Conservation (phyloP, 2,113 vertebrate species). For the Dascyllus trimaculatus region DNA sequence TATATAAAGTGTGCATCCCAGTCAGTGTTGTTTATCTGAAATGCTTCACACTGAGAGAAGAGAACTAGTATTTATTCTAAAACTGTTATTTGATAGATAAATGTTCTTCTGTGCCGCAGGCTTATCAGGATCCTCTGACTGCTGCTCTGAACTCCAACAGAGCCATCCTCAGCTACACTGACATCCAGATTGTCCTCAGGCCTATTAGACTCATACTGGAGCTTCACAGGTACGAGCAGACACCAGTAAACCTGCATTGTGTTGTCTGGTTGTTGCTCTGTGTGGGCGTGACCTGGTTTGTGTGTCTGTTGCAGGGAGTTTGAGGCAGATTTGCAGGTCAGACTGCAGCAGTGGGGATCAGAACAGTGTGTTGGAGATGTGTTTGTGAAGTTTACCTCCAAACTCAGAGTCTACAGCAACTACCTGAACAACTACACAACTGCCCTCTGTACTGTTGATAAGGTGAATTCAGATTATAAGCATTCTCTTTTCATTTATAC, state of each 20-base stretch:
- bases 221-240: constrained; percentile 80
- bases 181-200: constrained; percentile 83
- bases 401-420: constrained; percentile 83
- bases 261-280: background rate
- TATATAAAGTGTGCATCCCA: too few species aligned
- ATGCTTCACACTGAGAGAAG: too few species aligned
- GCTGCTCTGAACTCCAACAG: constrained; percentile 88
- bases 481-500: too few species aligned
- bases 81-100: background rate
- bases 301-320: constrained; percentile 74
- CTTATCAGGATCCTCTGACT: constrained; percentile 84
- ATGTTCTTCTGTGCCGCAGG: constrained; percentile 48
- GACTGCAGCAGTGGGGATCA: constrained; percentile 85
- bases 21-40: too few species aligned
- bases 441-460: constrained; percentile 86
- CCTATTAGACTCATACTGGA: constrained; percentile 81
- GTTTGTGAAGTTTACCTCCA: constrained; percentile 83
- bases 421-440: constrained; percentile 89
- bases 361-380: constrained; percentile 86
- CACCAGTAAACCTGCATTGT: background rate
- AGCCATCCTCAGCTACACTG: constrained; percentile 84
- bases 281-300: background rate
- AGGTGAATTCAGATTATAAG: constrained; percentile 74
- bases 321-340: constrained; percentile 77
- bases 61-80: background rate